A percentile compares a stretch with the other conserved stretches of the same genome.
Conservation (phyloP, 2,113 vertebrate species). For the Garra rufa region DNA sequence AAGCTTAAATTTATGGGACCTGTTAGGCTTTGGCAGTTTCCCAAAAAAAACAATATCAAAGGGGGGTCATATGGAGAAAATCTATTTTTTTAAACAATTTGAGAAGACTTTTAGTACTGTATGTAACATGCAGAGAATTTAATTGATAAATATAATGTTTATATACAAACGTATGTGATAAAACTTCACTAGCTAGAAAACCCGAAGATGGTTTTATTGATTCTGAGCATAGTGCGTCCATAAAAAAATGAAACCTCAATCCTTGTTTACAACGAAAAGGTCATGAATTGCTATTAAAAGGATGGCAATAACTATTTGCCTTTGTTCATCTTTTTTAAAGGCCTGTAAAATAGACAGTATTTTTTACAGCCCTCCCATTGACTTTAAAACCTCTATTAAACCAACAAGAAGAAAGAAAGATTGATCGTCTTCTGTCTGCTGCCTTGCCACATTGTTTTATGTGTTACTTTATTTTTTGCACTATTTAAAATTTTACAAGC, state of each 20-base stretch:
- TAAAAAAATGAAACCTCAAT: background rate
- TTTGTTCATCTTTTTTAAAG: slow-evolving; percentile 72
- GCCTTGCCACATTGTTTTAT: slow-evolving; percentile 65
- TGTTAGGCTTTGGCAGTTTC: background rate
- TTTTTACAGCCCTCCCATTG: slow-evolving; percentile 75
- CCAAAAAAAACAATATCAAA: background rate
- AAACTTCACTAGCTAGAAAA: background rate
- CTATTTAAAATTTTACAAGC: slow-evolving; percentile 72
- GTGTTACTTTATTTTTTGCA: slow-evolving; percentile 60
- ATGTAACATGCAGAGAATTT: background rate
- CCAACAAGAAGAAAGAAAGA: slow-evolving; percentile 47
- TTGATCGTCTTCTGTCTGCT: slow-evolving; percentile 62
- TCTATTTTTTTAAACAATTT: background rate
- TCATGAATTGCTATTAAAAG: slow-evolving; percentile 61
- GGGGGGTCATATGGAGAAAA: background rate
- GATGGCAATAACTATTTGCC: slow-evolving; percentile 63
- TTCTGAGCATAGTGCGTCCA: background rate
- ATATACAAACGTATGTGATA: background rate
- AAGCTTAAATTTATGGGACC: slow-evolving; percentile 38
- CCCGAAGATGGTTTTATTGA: background rate
- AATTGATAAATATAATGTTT: background rate
- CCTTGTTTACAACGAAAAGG: slow-evolving; percentile 61
- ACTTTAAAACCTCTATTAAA: slow-evolving; percentile 71
- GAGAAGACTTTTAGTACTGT: slow-evolving; percentile 17
- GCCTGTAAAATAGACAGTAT: slow-evolving; percentile 69